Percentiles rank a stretch among this genome's conserved stretches.
phyloP scores from a whole-genome alignment of 2,888 invertebrate species.

The Lycia hirtaria region DNA sequence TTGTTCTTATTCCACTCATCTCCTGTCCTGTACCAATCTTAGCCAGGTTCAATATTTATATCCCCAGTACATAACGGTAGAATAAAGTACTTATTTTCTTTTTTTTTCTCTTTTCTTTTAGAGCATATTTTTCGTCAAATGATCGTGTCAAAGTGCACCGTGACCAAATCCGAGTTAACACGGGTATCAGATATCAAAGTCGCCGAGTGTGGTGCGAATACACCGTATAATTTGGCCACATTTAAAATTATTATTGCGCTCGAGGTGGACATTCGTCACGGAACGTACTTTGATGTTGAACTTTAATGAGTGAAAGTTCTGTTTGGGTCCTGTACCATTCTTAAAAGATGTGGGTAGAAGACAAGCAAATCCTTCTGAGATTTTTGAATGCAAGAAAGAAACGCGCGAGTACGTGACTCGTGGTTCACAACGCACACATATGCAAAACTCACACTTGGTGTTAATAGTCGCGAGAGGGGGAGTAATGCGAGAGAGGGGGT shows the following conservation, averaged over 20 bases:
- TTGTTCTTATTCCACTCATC: too few relatives aligned
- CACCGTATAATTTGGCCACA: constrained; percentile 72
- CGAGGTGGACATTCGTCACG: constrained; percentile 48
- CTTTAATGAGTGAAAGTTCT: background rate
- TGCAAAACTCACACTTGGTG: too few relatives aligned
- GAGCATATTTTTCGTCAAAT: constrained; percentile 24
- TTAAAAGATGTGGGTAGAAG: too few relatives aligned
- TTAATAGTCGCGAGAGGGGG: too few relatives aligned
- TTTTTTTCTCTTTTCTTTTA: constrained; percentile 22
- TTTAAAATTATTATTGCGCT: constrained; percentile 67
- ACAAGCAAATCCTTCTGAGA: too few relatives aligned
- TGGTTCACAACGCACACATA: too few relatives aligned
- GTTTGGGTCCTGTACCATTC: too few relatives aligned
- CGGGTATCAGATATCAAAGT: constrained; percentile 70
- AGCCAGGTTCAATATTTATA: too few relatives aligned
- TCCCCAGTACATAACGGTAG: background rate
- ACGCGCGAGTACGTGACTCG: too few relatives aligned
- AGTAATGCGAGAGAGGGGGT: too few relatives aligned
- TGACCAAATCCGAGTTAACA: constrained; percentile 49
- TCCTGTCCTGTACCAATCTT: too few relatives aligned
- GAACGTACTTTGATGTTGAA: constrained; percentile 14
- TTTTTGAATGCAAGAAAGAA: too few relatives aligned
- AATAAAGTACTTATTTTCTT: background rate
- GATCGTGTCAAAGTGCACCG: constrained; percentile 27
- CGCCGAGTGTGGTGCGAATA: constrained; percentile 47